Evolutionary conservation across 2,113 vertebrate species (phyloP).

Genomic region (Vombatus ursinus): DNA sequence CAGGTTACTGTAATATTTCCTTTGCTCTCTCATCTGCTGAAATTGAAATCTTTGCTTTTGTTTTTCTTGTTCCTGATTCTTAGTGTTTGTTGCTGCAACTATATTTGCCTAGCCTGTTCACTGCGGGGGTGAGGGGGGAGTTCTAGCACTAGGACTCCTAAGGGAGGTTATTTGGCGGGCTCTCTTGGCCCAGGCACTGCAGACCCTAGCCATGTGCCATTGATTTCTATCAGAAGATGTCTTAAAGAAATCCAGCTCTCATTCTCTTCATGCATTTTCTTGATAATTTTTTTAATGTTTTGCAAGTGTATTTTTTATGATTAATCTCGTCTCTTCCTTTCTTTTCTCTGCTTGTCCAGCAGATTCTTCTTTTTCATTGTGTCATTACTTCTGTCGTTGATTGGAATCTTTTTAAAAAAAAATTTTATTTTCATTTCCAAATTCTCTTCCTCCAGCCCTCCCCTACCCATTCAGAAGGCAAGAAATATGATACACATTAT

Average conservation of each 20-base stretch:
- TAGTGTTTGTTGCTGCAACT: neutral
- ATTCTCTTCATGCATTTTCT: neutral
- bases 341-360: neutral
- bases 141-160: neutral
- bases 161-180: neutral
- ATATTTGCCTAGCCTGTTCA: neutral
- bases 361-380: neutral
- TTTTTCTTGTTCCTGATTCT: neutral
- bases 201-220: neutral
- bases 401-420: neutral
- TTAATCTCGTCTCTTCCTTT: neutral
- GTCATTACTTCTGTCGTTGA: neutral
- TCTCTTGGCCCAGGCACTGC: neutral
- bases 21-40: neutral
- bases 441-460: neutral
- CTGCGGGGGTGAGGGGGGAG: neutral
- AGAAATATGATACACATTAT: neutral
- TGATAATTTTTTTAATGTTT: neutral
- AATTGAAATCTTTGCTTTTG: neutral
- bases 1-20: neutral
- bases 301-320: neutral
- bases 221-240: neutral
- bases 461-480: neutral
- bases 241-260: neutral
- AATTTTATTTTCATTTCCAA: neutral